Evolutionary conservation across 2,113 vertebrate species (phyloP).

Genomic region (Larimichthys polyactis): DNA sequence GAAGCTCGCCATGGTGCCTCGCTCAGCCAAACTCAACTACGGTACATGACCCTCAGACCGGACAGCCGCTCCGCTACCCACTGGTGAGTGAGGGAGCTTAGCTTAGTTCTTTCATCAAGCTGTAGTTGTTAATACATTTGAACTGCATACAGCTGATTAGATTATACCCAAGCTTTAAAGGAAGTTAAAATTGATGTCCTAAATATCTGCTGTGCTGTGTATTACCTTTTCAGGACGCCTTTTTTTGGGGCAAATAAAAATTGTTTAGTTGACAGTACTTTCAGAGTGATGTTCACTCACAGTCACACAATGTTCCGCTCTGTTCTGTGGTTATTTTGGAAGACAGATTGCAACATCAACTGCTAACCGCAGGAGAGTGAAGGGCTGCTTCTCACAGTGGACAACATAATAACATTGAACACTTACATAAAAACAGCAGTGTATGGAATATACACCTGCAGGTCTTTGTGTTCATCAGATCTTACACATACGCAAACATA

Average conservation of each 20-base stretch:
- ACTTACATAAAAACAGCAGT: neutral
- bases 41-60: slow-evolving; percentile 85
- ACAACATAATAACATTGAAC: slow-evolving; percentile 10
- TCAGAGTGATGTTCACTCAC: neutral
- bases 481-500: neutral
- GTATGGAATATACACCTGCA: neutral
- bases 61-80: slow-evolving; percentile 85
- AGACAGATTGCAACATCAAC: slow-evolving; percentile 26
- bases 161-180: neutral
- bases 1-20: slow-evolving; percentile 90
- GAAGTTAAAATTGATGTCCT: neutral
- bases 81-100: slow-evolving; percentile 80
- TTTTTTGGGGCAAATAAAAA: neutral
- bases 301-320: neutral
- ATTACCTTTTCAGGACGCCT: neutral
- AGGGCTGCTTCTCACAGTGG: neutral
- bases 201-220: neutral
- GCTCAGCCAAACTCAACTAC: slow-evolving; percentile 91
- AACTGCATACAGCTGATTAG: no score
- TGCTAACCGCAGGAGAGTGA: slow-evolving; percentile 9
- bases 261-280: neutral
- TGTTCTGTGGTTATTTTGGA: slow-evolving; percentile 14
- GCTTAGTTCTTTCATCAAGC: neutral
- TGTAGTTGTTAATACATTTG: no score
- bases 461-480: neutral